Percentiles rank a stretch among this genome's conserved stretches.
Evolutionary conservation across 2,888 invertebrate genomes (phyloP).

Genomic region (Acleris holmiana): DNA sequence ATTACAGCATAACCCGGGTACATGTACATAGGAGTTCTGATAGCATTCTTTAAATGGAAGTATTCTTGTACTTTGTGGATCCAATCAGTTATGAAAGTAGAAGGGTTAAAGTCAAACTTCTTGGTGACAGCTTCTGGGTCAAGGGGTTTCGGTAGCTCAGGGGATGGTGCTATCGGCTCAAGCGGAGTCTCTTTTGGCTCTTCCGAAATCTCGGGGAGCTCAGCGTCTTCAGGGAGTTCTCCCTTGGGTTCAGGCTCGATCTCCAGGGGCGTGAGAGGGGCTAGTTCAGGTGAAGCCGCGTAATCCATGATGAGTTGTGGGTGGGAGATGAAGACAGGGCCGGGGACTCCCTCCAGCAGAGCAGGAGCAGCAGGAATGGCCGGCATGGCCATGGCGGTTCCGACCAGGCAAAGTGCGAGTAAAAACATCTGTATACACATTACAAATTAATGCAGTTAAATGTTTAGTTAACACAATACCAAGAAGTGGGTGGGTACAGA

Average conservation of each 20-base stretch:
- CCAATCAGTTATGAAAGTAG: constrained; percentile 1
- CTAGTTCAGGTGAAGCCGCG: constrained; percentile 35
- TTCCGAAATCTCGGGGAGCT: constrained; percentile 10
- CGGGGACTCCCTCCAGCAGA: constrained; percentile 23
- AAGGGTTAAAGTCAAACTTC: constrained; percentile 13
- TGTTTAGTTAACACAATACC: too few relatives aligned
- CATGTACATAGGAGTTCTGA: too few relatives aligned
- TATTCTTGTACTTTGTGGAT: too few relatives aligned
- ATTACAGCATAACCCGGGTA: too few relatives aligned
- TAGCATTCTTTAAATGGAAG: too few relatives aligned
- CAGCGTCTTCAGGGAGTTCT: constrained; percentile 9
- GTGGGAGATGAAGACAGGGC: constrained; percentile 14
- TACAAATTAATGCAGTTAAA: not conserved
- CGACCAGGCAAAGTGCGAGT: constrained; percentile 51
- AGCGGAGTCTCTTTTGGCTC: constrained; percentile 5
- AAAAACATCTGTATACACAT: constrained; percentile 51
- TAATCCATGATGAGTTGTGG: constrained; percentile 1
- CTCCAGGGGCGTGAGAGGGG: constrained; percentile 28
- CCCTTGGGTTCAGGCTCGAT: constrained; percentile 27
- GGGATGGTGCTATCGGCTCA: not conserved
- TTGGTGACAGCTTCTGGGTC: constrained; percentile 6
- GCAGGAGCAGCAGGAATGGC: constrained; percentile 40
- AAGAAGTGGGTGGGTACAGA: too few relatives aligned
- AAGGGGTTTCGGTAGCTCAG: constrained; percentile 2
- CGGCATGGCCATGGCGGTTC: constrained; percentile 51